Evolutionary conservation across 1,140 invertebrate genomes (phyloP), one percentile per base, ranked within the genome.

Genomic region (Diachasmimorpha longicaudata): DNA sequence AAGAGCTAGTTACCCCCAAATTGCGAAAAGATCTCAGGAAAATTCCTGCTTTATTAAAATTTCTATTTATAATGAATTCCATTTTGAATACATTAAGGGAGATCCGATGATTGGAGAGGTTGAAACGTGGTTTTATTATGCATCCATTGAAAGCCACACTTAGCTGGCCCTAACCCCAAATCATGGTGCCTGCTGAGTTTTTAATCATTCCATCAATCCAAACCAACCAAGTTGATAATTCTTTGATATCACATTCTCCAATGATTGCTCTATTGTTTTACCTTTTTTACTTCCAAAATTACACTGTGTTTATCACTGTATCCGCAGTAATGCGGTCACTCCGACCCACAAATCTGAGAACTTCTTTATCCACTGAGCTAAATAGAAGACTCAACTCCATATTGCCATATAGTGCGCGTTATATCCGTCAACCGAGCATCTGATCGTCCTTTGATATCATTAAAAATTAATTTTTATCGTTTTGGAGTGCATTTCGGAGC

Each of bases 51-150:
- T n/a, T 68, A 68, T 68, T 63, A 14, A 63, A 6, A 63, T 14
- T 68, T 68, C 66, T 68, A 16, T n/a, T 68, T 13, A 68, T 68
- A 4, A 68, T 39, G 10, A 68, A 68, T 37, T 68, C 66, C 66
- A 68, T 68, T 68, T 63, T 25, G 31, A 63, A 25, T 63, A 63
- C 58, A 63, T 63, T 13, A 13, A 25, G 4, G 8, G 25, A 25
- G 21, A 13, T 23, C 8, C 14, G 4, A 19, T 8, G 19, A 63
- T 63, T 63, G 23, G 23, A 14, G 14, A 14, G 58, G 13, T 42
- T 31, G 10, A 16, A 63, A 63, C 23, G 58, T 63, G 58, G 21
- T 63, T 63, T 63, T 25, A 63, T 8, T 16, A 25, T 21, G 8
- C 31, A 25, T 11, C 31, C 25, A 37, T 36, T n/a, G 31, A 68